These are phyloP conservation scores for Ceramica pisi DNA, from an alignment of 2,888 invertebrate species.

Conservation along the genomic window DNA sequence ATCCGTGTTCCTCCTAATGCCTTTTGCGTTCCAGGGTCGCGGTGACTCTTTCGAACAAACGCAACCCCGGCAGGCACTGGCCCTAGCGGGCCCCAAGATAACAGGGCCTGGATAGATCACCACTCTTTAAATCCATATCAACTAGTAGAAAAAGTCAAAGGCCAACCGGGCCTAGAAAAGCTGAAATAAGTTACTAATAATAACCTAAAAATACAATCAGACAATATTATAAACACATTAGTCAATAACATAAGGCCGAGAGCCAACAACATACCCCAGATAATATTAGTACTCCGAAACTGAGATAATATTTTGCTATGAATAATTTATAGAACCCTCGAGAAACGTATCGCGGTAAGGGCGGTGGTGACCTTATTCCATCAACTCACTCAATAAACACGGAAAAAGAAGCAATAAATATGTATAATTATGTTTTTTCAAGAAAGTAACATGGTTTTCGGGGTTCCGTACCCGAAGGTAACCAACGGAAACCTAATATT, in stretches of 20 bases:
- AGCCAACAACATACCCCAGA: slow-evolving; percentile 11
- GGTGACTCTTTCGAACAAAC: too few species aligned
- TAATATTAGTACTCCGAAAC: slow-evolving; percentile 22
- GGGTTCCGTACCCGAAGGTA: too few species aligned
- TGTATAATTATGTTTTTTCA: slow-evolving; percentile 39
- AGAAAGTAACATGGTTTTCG: background rate
- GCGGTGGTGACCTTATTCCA: slow-evolving; percentile 24
- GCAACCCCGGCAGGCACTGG: too few species aligned
- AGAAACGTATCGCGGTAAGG: slow-evolving; percentile 10
- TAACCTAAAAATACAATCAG: background rate
- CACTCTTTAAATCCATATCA: too few species aligned
- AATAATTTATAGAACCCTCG: slow-evolving; percentile 55
- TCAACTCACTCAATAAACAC: slow-evolving; percentile 29
- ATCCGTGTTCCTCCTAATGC: too few species aligned
- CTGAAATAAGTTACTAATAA: background rate
- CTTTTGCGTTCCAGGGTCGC: too few species aligned
- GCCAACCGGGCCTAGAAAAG: background rate
- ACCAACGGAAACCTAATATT: too few species aligned
- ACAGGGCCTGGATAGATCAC: too few species aligned
- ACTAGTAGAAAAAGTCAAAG: too few species aligned
- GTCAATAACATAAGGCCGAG: background rate
- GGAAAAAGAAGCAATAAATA: slow-evolving; percentile 15
- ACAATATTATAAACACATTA: slow-evolving; percentile 24
- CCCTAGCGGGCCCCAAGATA: too few species aligned
- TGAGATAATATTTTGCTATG: slow-evolving; percentile 57